A percentile compares a stretch with the other conserved stretches of the same genome.
Conservation (phyloP, 2,888 invertebrate species). For the Girardia tigrina region DNA sequence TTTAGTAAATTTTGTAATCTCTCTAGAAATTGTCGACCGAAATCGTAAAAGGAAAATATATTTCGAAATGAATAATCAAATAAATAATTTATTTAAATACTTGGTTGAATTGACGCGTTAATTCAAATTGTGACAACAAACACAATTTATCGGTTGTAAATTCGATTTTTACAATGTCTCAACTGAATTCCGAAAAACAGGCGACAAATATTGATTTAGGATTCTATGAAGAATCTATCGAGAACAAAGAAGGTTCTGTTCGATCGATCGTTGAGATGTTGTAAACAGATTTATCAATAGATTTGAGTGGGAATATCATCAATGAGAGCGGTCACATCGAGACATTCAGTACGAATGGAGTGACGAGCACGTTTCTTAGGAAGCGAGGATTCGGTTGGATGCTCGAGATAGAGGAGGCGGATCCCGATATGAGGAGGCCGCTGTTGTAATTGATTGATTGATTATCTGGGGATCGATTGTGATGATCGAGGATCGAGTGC, state of each 20-base stretch:
- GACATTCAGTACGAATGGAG: background rate
- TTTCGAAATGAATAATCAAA: no score
- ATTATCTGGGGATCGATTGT: no score
- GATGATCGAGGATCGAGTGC: no score
- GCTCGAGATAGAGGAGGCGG: background rate
- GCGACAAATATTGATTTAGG: constrained; percentile 15
- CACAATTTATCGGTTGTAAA: background rate
- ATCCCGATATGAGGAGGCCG: background rate
- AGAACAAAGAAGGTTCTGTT: background rate
- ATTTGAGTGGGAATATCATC: background rate
- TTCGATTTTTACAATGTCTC: background rate
- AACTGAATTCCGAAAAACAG: background rate
- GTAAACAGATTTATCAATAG: background rate
- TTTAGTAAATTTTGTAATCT: no score
- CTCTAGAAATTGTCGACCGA: no score
- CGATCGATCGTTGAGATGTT: background rate
- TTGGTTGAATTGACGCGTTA: background rate
- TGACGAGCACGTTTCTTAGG: background rate
- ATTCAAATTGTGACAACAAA: background rate
- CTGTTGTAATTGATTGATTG: no score
- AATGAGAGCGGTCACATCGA: background rate
- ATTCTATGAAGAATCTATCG: constrained; percentile 2
- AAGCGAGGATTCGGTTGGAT: constrained; percentile 1
- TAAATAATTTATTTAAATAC: background rate
- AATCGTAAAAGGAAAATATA: no score